These are phyloP conservation scores for Sorex araneus DNA, from an alignment of 2,113 vertebrate genomes.

Conservation along the genomic window DNA sequence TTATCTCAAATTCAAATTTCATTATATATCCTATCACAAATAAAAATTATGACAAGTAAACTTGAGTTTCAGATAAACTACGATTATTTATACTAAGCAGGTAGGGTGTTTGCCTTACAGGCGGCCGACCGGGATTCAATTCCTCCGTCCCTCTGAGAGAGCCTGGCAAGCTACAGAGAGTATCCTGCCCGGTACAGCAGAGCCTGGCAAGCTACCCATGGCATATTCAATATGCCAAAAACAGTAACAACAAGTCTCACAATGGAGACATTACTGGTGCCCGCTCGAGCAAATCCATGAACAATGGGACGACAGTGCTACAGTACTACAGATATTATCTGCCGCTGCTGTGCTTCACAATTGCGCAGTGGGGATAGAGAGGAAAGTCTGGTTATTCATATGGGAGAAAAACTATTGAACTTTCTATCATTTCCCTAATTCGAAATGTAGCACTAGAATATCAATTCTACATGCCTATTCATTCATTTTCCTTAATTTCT, in stretches of 20 bases:
- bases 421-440: not conserved
- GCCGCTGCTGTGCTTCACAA: not conserved
- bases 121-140: no score
- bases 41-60: not conserved
- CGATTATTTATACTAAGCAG: not conserved
- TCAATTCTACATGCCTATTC: not conserved
- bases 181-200: no score
- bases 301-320: no score
- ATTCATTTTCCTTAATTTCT: not conserved
- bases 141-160: no score
- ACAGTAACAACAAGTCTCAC: no score
- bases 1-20: constrained; percentile 50
- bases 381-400: not conserved
- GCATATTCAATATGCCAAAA: no score
- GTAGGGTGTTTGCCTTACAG: no score
- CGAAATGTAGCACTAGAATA: not conserved
- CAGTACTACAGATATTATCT: no score
- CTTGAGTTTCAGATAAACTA: not conserved
- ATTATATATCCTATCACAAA: not conserved
- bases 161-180: no score
- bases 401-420: not conserved
- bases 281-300: no score
- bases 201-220: no score
- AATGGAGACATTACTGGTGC: no score
- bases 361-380: not conserved